phyloP scores from a whole-genome alignment of 2,888 invertebrate genomes.

The Eilema sororculum region DNA sequence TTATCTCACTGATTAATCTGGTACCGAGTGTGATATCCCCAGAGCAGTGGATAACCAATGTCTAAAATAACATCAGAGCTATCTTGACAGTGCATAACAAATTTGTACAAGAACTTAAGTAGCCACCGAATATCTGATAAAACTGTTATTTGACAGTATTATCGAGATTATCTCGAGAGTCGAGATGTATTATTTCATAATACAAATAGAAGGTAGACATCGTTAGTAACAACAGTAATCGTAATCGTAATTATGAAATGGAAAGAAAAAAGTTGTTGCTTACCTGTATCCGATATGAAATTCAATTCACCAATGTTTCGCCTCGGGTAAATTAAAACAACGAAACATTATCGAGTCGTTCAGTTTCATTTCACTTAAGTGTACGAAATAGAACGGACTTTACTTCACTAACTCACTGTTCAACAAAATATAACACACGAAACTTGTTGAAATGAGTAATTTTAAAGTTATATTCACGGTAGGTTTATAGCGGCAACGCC shows the following conservation, averaged over 20 bases:
- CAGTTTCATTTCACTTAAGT: conserved; percentile 73
- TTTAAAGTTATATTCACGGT: conserved; percentile 70
- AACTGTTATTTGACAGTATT: conserved; percentile 31
- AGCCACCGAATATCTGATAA: conserved; percentile 19
- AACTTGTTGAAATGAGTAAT: conserved; percentile 57
- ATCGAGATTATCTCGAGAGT: conserved; percentile 27
- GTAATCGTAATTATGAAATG: not conserved
- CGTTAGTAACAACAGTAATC: not conserved
- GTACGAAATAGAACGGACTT: conserved; percentile 49
- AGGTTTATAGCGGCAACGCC: conserved; percentile 60
- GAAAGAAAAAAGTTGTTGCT: conserved; percentile 22
- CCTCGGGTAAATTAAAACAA: conserved; percentile 66
- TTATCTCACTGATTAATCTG: conserved; percentile 38
- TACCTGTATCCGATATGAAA: conserved; percentile 54
- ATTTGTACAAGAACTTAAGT: conserved; percentile 20
- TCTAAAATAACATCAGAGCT: conserved; percentile 21
- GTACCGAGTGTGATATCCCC: conserved; percentile 20
- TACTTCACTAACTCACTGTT: conserved; percentile 64
- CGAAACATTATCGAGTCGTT: conserved; percentile 70
- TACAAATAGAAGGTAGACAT: not conserved
- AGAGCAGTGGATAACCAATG: conserved; percentile 29
- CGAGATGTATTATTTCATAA: conserved; percentile 3
- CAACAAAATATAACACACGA: conserved; percentile 57
- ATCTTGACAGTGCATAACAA: conserved; percentile 22
- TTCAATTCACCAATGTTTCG: conserved; percentile 56